These are phyloP conservation scores for Pungitius pungitius DNA, from an alignment of 2,113 vertebrate species.

Conservation along the genomic window DNA sequence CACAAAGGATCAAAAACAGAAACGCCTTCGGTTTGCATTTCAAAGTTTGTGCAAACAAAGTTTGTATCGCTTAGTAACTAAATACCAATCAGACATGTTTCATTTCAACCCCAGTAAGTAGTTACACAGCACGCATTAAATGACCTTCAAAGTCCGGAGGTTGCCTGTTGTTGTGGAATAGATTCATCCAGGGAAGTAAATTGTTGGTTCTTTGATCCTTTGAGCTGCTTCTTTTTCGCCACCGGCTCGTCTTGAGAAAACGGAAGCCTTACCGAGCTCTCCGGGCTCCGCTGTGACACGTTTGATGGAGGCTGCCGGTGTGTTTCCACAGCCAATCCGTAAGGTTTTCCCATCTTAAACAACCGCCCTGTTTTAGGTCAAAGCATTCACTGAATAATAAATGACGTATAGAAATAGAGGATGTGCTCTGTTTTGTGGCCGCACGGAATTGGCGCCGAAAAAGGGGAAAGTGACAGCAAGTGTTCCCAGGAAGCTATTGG, in stretches of 20 bases:
- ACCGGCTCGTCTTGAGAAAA: constrained; percentile 5
- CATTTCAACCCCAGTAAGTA: constrained; percentile 7
- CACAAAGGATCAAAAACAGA: not conserved
- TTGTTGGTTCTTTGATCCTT: not conserved
- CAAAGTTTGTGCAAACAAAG: constrained; percentile 14
- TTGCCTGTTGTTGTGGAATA: not conserved
- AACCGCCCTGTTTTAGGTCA: not conserved
- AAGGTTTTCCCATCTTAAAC: constrained; percentile 12
- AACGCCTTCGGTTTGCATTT: constrained; percentile 3
- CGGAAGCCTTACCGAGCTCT: constrained; percentile 29
- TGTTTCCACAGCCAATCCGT: constrained; percentile 2
- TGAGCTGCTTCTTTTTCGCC: not conserved
- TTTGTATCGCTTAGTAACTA: constrained; percentile 10
- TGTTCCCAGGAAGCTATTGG: not conserved
- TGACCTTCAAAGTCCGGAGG: constrained; percentile 7
- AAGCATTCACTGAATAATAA: constrained; percentile 19
- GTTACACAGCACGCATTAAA: not conserved
- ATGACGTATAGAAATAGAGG: not conserved
- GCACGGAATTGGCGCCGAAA: not conserved
- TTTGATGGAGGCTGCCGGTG: constrained; percentile 18
- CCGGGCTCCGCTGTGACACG: constrained; percentile 10
- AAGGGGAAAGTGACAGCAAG: not conserved
- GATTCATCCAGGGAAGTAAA: constrained; percentile 19
- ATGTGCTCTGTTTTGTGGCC: not conserved
- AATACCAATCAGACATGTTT: not conserved